Evolutionary conservation across 2,888 invertebrate genomes (phyloP), one percentile per base, ranked within the genome.

Genomic region (Epinotia brunnichana): DNA sequence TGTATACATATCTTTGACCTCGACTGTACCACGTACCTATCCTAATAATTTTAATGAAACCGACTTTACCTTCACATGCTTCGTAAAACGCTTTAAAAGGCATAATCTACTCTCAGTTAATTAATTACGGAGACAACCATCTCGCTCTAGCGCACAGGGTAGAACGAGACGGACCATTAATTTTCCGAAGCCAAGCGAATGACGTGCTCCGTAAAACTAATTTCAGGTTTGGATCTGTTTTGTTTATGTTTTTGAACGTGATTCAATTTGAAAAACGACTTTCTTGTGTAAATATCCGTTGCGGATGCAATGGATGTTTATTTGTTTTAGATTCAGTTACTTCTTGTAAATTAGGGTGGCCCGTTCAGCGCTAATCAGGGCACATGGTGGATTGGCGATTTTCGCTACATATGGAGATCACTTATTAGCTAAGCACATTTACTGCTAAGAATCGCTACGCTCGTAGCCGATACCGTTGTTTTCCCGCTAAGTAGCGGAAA

Each of bases 61-160:
- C 17, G 11, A 17, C 17, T 59, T 59, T 17, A 10, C 15, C 39
- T 59, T 59, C 4, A 57, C 57, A 29, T 39, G 19, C 9, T 61
- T 21, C 54, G 13, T 24, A 15, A 62, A 69, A 24, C 39, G n/a
- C 3, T 54, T 62, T 70, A n/a, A 70, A 44, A 41, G 24, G 1
- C 62, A 11, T 70, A 62, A 69, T 69, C 61, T 24, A 53, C 61
- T 61, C 54, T 48, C 11, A 17, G 24, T 24, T 69, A 69, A 56
- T 70, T 70, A 62, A 70, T 70, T 70, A 62, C 17, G 29, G 11
- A 17, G 62, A 53, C 44, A 57, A 9, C 44, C 15, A 29, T 62
- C 62, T 56, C 69, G 24, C 19, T 69, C 56, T 35, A 29, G 19
- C 44, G 21, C 29, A 11, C 44, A n/a, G 69, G 54, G 11, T 2